Evolutionary conservation across 2,888 invertebrate species (phyloP).

Genomic region (Quadroppia sp.): DNA sequence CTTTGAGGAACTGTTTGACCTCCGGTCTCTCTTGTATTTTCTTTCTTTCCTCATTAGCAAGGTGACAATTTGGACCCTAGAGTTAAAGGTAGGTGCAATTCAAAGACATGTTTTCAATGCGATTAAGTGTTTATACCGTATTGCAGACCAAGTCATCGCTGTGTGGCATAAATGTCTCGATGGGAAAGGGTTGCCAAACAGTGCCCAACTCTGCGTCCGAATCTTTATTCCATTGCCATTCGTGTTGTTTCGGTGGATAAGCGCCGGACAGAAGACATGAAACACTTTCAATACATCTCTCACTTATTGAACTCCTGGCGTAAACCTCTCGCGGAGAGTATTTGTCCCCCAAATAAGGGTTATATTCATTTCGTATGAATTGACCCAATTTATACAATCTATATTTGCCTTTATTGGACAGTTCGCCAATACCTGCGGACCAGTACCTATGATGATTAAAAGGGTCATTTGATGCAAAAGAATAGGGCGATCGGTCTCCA

Average conservation of each 20-base stretch:
- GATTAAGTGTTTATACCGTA: background rate
- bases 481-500: conserved; percentile 40
- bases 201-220: conserved; percentile 1
- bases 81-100: background rate
- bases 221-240: background rate
- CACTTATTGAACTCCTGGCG: conserved; percentile 24
- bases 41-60: background rate
- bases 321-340: conserved; percentile 25
- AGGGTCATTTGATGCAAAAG: conserved; percentile 40
- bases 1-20: background rate
- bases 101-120: background rate
- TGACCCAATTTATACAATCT: conserved; percentile 40
- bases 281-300: conserved; percentile 42
- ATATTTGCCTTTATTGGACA: conserved; percentile 37
- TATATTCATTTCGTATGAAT: conserved; percentile 30
- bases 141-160: background rate
- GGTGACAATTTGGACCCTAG: background rate
- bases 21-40: background rate
- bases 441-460: conserved; percentile 32
- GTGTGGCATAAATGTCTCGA: conserved; percentile 30
- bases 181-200: conserved; percentile 38
- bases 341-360: conserved; percentile 17
- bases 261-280: conserved; percentile 13
- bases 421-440: conserved; percentile 37
- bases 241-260: background rate